Conservation (phyloP, 2,113 vertebrate genomes). For the Trochalopteron elliotii region DNA sequence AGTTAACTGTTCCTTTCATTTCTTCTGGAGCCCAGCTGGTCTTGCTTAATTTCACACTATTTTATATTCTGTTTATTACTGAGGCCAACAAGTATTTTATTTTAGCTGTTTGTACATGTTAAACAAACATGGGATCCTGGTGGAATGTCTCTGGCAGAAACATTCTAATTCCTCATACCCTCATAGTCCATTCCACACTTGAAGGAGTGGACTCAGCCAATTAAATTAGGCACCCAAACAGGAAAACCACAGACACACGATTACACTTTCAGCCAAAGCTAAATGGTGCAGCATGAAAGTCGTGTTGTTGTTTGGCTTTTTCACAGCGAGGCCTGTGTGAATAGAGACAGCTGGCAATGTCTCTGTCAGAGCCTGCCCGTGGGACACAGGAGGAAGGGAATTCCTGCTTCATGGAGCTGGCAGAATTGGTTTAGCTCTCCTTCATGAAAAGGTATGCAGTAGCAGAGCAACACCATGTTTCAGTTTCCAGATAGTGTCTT, state of each 20-base stretch:
- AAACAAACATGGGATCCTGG: slow-evolving; percentile 53
- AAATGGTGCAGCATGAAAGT: slow-evolving; percentile 27
- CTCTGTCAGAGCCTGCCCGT: neutral
- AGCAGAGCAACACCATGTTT: neutral
- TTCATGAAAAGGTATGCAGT: neutral
- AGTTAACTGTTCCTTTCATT: slow-evolving; percentile 28
- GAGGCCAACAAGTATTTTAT: slow-evolving; percentile 59
- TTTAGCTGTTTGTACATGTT: slow-evolving; percentile 66
- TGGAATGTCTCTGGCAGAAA: slow-evolving; percentile 64
- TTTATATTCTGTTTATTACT: slow-evolving; percentile 68
- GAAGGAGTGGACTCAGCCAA: slow-evolving; percentile 27
- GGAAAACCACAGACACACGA: slow-evolving; percentile 64
- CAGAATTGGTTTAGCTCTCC: neutral
- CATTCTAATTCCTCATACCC: slow-evolving; percentile 34
- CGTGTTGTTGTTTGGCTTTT: slow-evolving; percentile 14
- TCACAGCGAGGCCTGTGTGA: neutral
- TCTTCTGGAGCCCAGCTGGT: slow-evolving; percentile 53
- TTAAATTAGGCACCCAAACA: slow-evolving; percentile 64
- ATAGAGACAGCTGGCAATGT: slow-evolving; percentile 14
- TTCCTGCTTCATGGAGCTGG: neutral
- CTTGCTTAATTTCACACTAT: slow-evolving; percentile 66
- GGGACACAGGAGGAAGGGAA: neutral
- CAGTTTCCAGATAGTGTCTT: neutral
- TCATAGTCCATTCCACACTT: slow-evolving; percentile 36
- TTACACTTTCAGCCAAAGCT: slow-evolving; percentile 34